A percentile compares a stretch with the other conserved stretches of the same genome.
Evolutionary conservation across 1,140 invertebrate genomes (phyloP).

Genomic region (Drosophila tristis): DNA sequence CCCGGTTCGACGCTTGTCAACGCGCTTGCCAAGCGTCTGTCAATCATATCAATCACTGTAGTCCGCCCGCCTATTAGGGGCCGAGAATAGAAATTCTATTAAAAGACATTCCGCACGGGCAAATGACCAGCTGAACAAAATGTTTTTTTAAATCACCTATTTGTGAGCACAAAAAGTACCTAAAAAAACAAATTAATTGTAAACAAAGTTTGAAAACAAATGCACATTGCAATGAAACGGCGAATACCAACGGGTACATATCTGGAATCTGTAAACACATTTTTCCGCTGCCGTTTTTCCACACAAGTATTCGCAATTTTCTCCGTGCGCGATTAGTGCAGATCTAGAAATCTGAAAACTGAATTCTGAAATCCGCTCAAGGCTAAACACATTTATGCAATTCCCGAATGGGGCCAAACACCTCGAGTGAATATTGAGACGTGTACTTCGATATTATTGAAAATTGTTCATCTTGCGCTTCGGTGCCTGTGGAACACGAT

Average conservation of each 20-base stretch:
- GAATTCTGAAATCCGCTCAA: slow-evolving; percentile 37
- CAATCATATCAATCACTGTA: slow-evolving; percentile 59
- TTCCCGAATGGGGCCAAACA: slow-evolving; percentile 59
- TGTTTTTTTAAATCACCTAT: too few relatives aligned
- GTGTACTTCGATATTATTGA: slow-evolving; percentile 14
- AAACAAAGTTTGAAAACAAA: slow-evolving; percentile 22
- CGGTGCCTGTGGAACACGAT: slow-evolving; percentile 44
- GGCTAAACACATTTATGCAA: slow-evolving; percentile 65
- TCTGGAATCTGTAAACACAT: slow-evolving; percentile 27
- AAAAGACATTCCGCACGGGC: slow-evolving; percentile 6
- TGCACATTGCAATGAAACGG: slow-evolving; percentile 24
- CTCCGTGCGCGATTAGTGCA: slow-evolving; percentile 39
- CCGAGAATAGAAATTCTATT: slow-evolving; percentile 37
- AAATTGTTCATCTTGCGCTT: slow-evolving; percentile 53
- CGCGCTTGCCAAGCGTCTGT: slow-evolving; percentile 25
- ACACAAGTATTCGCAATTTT: slow-evolving; percentile 14
- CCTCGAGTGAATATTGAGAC: slow-evolving; percentile 29
- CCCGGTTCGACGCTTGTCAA: background rate
- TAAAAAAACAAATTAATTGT: slow-evolving; percentile 18
- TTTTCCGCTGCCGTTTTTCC: slow-evolving; percentile 16
- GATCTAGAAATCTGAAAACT: slow-evolving; percentile 8
- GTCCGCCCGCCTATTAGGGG: background rate
- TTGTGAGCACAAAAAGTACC: background rate
- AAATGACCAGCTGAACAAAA: slow-evolving; percentile 2
- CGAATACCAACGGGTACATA: background rate